Evolutionary conservation across 2,113 vertebrate genomes (phyloP), one percentile per base, ranked within the genome.

Genomic region (Nothoprocta perdicaria): DNA sequence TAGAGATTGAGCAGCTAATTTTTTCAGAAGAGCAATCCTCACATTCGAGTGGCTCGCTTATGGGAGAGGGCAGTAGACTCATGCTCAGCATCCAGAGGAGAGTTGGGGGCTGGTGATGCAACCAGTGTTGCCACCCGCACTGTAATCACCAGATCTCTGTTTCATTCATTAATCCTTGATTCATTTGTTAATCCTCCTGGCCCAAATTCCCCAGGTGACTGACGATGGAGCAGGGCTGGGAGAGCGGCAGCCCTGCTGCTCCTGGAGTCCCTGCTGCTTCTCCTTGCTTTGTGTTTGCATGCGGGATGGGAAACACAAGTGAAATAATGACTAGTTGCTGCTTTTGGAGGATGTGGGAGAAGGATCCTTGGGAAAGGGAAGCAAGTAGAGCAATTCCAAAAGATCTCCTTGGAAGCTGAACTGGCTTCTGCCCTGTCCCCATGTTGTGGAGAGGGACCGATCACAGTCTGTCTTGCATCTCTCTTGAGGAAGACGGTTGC

Each of bases 1-100:
- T 94, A 93, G 89, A 90, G 93, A 80, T 15, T 1, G 84, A 89
- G 92, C 14, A 63, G 90, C 73, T 95, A 72, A 81, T 92, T 94
- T 93, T 94, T 92, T 48, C 66, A 38, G 66, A 33, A 21, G 14
- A 74, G 58, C 3, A 14, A 74, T 57, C 68, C 80, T 94, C 88
- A 27, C 76, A 66, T 55, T 62, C n/a, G 69, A 78, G 92, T 83
- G 71, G 61, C 29, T 82, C 29, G 35, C 76, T 38, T 63, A 6
- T 81, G 19, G 7, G n/a, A 69, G 76, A 35, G 80, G 82, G 77
- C 63, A 23, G 24, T 16, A 16, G 4, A 62, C 87, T 92, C 63
- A 14, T 3, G 7, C 21, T 41, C 58, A 27, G 74, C 33, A 72
- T 52, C 61, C 0, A 0, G 80, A 71, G 71, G 61, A 57, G 65